Evolutionary conservation across 1,140 invertebrate genomes (phyloP).

Genomic region (Sipha flava): DNA sequence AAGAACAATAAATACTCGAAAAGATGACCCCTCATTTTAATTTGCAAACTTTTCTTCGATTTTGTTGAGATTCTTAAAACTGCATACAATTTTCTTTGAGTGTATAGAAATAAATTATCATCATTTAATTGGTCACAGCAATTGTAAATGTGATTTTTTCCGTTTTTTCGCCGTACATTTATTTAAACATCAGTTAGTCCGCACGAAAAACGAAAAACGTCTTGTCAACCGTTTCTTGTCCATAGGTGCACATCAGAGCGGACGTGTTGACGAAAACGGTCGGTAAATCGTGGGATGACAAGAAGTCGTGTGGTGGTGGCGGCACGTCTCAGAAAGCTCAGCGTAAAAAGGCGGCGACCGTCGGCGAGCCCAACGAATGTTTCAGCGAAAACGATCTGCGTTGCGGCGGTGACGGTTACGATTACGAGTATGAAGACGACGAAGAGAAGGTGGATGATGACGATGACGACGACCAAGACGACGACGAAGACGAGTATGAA

Average conservation of each 20-base stretch:
- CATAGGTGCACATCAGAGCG: not conserved
- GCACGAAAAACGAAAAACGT: not conserved
- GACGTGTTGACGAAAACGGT: slow-evolving; percentile 23
- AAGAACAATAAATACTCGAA: too few relatives aligned
- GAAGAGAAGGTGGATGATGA: not conserved
- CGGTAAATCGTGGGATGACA: not conserved
- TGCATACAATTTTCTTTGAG: too few relatives aligned
- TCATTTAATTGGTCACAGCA: too few relatives aligned
- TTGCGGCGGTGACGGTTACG: not conserved
- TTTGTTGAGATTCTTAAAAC: too few relatives aligned
- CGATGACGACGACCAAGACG: not conserved
- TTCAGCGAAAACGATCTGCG: slow-evolving; percentile 23
- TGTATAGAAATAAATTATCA: too few relatives aligned
- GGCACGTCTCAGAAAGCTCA: not conserved
- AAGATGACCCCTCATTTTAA: too few relatives aligned
- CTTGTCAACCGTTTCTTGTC: too few relatives aligned
- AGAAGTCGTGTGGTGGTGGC: not conserved
- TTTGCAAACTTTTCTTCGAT: too few relatives aligned
- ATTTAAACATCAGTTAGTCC: too few relatives aligned
- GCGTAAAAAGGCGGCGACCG: not conserved
- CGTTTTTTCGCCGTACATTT: too few relatives aligned
- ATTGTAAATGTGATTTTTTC: too few relatives aligned
- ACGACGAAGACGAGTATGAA: not conserved
- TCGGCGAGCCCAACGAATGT: not conserved
- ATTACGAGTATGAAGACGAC: not conserved